phyloP scores from a whole-genome alignment of 2,888 invertebrate genomes.

The Microctonus brassicae region DNA sequence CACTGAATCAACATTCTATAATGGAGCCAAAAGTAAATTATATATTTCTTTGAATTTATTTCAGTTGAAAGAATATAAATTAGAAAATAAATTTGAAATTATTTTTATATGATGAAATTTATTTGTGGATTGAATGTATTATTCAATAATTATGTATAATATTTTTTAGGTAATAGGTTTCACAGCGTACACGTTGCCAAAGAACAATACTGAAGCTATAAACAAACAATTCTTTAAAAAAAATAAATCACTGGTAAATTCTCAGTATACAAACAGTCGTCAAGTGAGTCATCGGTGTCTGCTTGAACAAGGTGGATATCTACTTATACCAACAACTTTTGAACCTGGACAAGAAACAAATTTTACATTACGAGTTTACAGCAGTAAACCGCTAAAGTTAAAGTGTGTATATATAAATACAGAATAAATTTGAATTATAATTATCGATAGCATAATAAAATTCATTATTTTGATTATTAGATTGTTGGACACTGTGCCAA shows the following conservation, averaged over 20 bases:
- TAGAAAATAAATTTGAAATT: too few relatives aligned
- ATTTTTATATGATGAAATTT: not conserved
- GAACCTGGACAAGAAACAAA: constrained; percentile 91
- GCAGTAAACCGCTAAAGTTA: constrained; percentile 82
- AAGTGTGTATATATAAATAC: constrained; percentile 76
- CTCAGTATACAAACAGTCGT: constrained; percentile 91
- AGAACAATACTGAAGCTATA: constrained; percentile 81
- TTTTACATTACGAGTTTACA: constrained; percentile 87
- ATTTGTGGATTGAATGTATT: not conserved
- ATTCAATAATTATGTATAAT: not conserved
- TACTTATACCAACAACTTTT: constrained; percentile 91
- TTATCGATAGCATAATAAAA: not conserved
- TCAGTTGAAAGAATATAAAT: too few relatives aligned
- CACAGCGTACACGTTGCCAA: constrained; percentile 83
- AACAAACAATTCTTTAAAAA: constrained; percentile 86
- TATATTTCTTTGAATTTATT: not conserved
- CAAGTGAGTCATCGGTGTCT: constrained; percentile 87
- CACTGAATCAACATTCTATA: constrained; percentile 89
- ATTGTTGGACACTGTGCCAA: constrained; percentile 75
- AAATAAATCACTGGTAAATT: constrained; percentile 88
- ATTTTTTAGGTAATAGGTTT: constrained; percentile 80
- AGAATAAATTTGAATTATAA: constrained; percentile 49
- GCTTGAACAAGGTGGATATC: constrained; percentile 84
- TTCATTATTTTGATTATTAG: constrained; percentile 48
- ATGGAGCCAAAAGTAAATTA: constrained; percentile 87